phyloP scores from a whole-genome alignment of 2,797 vertebrate species.

The Parambassis ranga region DNA sequence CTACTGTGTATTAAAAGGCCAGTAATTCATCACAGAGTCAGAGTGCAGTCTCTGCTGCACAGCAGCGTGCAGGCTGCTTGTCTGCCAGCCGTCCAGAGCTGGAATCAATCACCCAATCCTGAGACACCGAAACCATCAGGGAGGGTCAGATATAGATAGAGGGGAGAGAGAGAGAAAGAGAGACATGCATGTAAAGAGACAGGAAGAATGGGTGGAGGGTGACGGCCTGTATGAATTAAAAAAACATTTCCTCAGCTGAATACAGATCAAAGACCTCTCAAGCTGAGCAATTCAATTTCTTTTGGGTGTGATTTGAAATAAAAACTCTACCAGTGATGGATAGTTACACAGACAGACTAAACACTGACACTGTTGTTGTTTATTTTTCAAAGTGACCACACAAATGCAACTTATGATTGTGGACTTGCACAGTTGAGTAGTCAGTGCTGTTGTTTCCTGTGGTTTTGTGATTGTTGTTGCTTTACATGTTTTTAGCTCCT shows the following conservation, averaged over 20 bases:
- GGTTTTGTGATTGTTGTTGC: slow-evolving; percentile 16
- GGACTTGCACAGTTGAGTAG: slow-evolving; percentile 26
- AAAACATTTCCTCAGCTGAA: slow-evolving; percentile 31
- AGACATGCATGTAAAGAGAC: slow-evolving; percentile 1
- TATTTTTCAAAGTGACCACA: slow-evolving; percentile 34
- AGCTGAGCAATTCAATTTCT: slow-evolving; percentile 2
- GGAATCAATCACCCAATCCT: slow-evolving; percentile 76
- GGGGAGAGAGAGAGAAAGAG: slow-evolving; percentile 8
- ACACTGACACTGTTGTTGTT: slow-evolving; percentile 20
- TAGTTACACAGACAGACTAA: slow-evolving; percentile 1
- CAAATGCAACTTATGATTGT: slow-evolving; percentile 26
- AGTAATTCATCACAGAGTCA: slow-evolving; percentile 75
- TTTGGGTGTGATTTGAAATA: slow-evolving; percentile 9
- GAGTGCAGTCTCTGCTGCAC: slow-evolving; percentile 51
- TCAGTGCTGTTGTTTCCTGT: slow-evolving; percentile 33
- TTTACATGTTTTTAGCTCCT: background rate
- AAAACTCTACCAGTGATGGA: background rate
- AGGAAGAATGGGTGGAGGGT: slow-evolving; percentile 29
- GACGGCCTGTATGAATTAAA: slow-evolving; percentile 28
- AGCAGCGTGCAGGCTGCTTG: slow-evolving; percentile 55
- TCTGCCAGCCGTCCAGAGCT: slow-evolving; percentile 61
- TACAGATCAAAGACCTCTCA: slow-evolving; percentile 16
- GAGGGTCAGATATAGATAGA: slow-evolving; percentile 48
- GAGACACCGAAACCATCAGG: slow-evolving; percentile 60
- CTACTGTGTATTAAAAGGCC: slow-evolving; percentile 60